Base-by-base conservation (phyloP, 2,797 vertebrate genomes). In the Xiphophorus birchmanni region DNA sequence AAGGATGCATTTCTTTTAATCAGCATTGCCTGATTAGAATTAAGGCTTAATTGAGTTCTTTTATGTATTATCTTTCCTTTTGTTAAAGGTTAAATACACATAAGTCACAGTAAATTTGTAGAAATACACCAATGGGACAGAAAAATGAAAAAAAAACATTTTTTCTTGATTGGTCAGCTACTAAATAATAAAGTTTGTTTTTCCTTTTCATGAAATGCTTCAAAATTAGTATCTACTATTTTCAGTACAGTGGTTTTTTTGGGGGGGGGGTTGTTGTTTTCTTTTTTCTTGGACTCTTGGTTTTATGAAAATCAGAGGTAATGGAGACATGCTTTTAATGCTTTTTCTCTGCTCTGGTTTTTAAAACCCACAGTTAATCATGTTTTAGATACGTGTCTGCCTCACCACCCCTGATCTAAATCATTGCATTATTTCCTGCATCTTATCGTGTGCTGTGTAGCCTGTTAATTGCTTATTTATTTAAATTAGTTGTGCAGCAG, bases 1-100 rank as follows among this genome's bases (percentile, higher is more conserved):
- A 56, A 79, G 56, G 54, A 37, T 52, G 0, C 35, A 69, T 73
- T 83, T 29, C 15, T 80, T 81, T 73, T 60, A 47, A 78, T 77
- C 73, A 52, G 3, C 10, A 50, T 7, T 13, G 32, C 13, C 40
- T 12, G 5, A 78, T 82, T 37, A 72, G 29, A 60, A 85, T 3
- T 77, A 79, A 15, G 50, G n/a, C 69, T n/a, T 17, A 13, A 82
- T 48, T 52, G 4, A 9, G 17, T 21, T 60, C 21, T 58, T 56
- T 17, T 32, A n/a, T 17, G 26, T 45, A 2, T 79, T 18, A 26
- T 6, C 17, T 80, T 83, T 76, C 47, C 1, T 56, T 82, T 63
- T 11, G 10, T 75, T 44, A 0, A 21, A 80, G 44, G 8, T 56
- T 60, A 76, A 74, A 74, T 80, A 52, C 48, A 80, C 74, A 52